Conservation (phyloP, 2,797 vertebrate species). For the Enteromius argenteus region DNA sequence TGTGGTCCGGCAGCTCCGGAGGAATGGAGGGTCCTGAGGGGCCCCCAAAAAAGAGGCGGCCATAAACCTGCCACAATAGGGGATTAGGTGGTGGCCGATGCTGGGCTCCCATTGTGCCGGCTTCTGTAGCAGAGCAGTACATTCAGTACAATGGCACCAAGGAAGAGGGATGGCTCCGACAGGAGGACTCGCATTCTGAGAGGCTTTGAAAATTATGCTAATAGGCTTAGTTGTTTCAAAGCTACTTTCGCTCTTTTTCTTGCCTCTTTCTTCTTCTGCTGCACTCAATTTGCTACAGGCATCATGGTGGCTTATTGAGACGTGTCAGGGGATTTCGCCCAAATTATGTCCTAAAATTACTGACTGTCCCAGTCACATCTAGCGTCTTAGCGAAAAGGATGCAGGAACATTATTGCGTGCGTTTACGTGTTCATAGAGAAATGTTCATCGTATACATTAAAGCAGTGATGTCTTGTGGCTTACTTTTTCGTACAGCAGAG, state of each 20-base stretch:
- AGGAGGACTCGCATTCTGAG: conserved; percentile 57
- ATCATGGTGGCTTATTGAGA: conserved; percentile 63
- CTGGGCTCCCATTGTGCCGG: conserved; percentile 60
- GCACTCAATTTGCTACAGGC: conserved; percentile 60
- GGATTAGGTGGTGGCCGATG: conserved; percentile 65
- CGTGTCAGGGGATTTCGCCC: conserved; percentile 57
- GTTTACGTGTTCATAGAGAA: conserved; percentile 8
- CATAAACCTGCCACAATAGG: conserved; percentile 64
- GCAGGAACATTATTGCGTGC: conserved; percentile 40
- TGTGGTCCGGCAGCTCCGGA: conserved; percentile 63
- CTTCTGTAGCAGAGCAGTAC: conserved; percentile 62
- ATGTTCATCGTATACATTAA: neutral
- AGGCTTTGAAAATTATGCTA: conserved; percentile 68
- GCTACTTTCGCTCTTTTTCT: conserved; percentile 55
- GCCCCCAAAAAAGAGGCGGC: conserved; percentile 48
- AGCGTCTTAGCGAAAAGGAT: conserved; percentile 43
- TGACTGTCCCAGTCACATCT: conserved; percentile 56
- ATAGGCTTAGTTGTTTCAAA: conserved; percentile 65
- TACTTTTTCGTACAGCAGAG: neutral
- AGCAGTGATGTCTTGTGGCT: neutral
- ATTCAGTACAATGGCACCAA: conserved; percentile 59
- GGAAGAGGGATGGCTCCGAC: conserved; percentile 50
- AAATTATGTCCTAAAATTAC: conserved; percentile 61
- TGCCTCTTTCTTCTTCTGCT: conserved; percentile 40
- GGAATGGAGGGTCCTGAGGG: conserved; percentile 55